Evolutionary conservation across 1,140 invertebrate species (phyloP), one percentile per base, ranked within the genome.

Genomic region (Elymnias hypermnestra): DNA sequence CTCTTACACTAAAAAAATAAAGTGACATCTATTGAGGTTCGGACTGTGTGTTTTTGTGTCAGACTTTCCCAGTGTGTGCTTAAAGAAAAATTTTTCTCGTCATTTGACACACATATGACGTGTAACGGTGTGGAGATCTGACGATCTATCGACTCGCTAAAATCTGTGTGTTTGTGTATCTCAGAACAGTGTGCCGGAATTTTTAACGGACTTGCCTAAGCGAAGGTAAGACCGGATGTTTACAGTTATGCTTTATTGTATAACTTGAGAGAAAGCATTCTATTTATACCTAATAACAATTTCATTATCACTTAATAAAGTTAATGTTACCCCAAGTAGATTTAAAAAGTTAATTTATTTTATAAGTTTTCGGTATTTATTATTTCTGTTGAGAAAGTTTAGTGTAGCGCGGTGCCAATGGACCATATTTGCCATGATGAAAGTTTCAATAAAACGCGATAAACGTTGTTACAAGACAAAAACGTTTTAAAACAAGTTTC

Each of bases 161-260:
- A 77, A 79, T 79, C 70, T 67, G 64, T 77, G 77, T 81, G 75
- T 77, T 65, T 72, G 81, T 84, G 77, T 75, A 63, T 76, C 63
- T 73, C 64, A 64, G 70, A 73, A 58, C 74, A 63, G 69, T 81
- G 75, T 74, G 63, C 67, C 67, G 72, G 74, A 82, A 77, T 82
- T 78, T 37, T 84, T 79, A 78, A 83, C 81, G 81, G 78, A 84
- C 68, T 82, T 75, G 71, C 64, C 69, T 70, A 68, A 79, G 67
- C 57, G 68, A 52, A 84, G 78, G 78, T 84, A 83, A 84, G 75
- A 75, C 62, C 68, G 73, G 68, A 82, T 81, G 67, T 83, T 84
- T 75, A 84, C 81, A 77, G 78, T 81, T 84, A 84, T 68, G 65
- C 57, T 68, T 59, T 79, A 78, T 84, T 83, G 78, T 84, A 71